These are phyloP conservation scores for Clarias macrocephalus DNA, from an alignment of 2,113 vertebrate genomes.

Conservation along the genomic window DNA sequence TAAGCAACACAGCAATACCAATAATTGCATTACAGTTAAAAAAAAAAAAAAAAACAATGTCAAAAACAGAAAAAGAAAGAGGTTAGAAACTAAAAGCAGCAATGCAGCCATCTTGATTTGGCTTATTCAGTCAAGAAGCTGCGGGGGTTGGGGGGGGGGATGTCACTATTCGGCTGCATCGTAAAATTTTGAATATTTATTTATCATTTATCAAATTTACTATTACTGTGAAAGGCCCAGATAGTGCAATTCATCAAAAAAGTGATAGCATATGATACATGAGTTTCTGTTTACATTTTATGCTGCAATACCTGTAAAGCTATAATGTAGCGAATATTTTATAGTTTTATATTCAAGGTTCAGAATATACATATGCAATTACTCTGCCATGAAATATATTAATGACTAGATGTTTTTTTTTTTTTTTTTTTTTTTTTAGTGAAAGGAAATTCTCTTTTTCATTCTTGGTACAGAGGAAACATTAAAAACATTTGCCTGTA, in stretches of 20 bases:
- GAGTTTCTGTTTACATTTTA: neutral
- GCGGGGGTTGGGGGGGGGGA: neutral
- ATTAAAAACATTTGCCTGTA: neutral
- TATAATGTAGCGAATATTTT: neutral
- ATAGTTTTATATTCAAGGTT: neutral
- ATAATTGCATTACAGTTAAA: constrained; percentile 1
- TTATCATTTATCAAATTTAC: neutral
- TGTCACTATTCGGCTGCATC: neutral
- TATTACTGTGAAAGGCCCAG: neutral
- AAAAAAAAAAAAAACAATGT: neutral
- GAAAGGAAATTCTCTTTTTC: neutral
- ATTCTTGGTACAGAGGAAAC: neutral
- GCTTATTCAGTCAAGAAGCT: neutral
- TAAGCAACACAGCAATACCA: neutral
- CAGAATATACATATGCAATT: constrained; percentile 10
- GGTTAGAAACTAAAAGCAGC: neutral
- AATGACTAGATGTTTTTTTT: neutral
- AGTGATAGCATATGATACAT: neutral
- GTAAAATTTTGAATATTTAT: neutral
- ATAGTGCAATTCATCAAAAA: neutral
- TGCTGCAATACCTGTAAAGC: neutral
- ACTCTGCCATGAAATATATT: neutral
- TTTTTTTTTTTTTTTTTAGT: neutral
- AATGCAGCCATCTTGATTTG: neutral
- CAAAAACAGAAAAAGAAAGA: neutral